A percentile compares a stretch with the other conserved stretches of the same genome.
Evolutionary conservation across 2,797 vertebrate genomes (phyloP).

Genomic region (Silurus lanzhouensis): DNA sequence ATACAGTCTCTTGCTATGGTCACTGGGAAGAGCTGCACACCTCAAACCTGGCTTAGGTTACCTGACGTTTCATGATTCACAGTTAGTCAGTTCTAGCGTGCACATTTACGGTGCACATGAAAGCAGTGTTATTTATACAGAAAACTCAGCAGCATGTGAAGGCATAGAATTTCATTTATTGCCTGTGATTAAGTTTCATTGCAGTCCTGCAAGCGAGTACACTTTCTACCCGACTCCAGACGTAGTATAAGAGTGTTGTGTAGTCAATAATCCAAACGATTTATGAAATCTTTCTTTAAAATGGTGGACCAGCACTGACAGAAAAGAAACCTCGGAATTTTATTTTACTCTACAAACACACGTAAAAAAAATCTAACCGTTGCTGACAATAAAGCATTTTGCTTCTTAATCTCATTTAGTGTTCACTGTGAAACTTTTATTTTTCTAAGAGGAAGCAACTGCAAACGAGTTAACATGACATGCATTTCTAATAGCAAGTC

Average conservation of each 20-base stretch:
- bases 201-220: neutral
- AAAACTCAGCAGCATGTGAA: neutral
- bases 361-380: neutral
- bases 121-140: neutral
- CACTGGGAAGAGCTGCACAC: neutral
- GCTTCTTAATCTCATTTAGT: neutral
- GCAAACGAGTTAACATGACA: neutral
- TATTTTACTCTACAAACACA: neutral
- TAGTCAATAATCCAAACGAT: neutral
- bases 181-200: conserved; percentile 5
- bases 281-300: neutral
- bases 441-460: neutral
- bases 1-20: neutral
- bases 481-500: neutral
- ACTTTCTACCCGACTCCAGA: neutral
- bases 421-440: neutral
- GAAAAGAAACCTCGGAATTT: neutral
- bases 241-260: neutral
- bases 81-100: neutral
- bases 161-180: neutral
- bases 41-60: neutral
- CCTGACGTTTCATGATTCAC: neutral
- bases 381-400: neutral
- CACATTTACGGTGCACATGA: neutral
- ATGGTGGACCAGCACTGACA: neutral